phyloP scores from a whole-genome alignment of 35 echinoderm and acorn worm genomes.

The Holothuria glaberrima region DNA sequence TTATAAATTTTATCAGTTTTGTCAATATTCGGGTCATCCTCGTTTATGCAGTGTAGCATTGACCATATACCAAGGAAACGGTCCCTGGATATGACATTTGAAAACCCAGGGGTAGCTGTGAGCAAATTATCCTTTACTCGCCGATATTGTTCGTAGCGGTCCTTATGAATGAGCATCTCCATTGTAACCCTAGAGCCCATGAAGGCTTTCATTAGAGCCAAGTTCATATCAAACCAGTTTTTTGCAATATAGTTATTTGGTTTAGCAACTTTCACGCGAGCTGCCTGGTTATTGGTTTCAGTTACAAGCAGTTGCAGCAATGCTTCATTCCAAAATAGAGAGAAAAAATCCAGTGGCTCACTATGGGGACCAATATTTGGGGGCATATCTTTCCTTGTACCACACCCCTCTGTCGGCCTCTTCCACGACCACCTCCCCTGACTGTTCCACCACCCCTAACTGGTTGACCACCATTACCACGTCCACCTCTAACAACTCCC shows the following conservation, averaged over 20 bases:
- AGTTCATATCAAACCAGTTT: slow-evolving; percentile 24
- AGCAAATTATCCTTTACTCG: not conserved
- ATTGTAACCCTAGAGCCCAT: slow-evolving; percentile 20
- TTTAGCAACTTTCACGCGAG: slow-evolving; percentile 21
- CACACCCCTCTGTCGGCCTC: not conserved
- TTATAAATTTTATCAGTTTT: not conserved
- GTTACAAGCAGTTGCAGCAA: slow-evolving; percentile 39
- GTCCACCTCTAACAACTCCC: not conserved
- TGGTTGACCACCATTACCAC: slow-evolving; percentile 7
- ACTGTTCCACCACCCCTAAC: not conserved
- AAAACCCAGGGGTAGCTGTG: not conserved
- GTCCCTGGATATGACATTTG: slow-evolving; percentile 3
- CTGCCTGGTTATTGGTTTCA: slow-evolving; percentile 45
- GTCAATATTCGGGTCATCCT: slow-evolving; percentile 15
- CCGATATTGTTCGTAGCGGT: slow-evolving; percentile 23
- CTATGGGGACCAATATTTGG: slow-evolving; percentile 27
- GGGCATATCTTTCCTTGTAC: slow-evolving; percentile 2
- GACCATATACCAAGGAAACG: not conserved
- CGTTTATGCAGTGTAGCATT: slow-evolving; percentile 9
- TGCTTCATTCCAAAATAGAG: slow-evolving; percentile 31
- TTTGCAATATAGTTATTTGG: slow-evolving; percentile 33
- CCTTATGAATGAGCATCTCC: slow-evolving; percentile 67
- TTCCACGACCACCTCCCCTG: not conserved
- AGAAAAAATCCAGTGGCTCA: slow-evolving; percentile 35
- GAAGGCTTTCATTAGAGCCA: slow-evolving; percentile 19